Percentiles rank a stretch among this genome's conserved stretches.
Conservation (phyloP, 2,113 vertebrate genomes). For the Porphyrio hochstetteri region DNA sequence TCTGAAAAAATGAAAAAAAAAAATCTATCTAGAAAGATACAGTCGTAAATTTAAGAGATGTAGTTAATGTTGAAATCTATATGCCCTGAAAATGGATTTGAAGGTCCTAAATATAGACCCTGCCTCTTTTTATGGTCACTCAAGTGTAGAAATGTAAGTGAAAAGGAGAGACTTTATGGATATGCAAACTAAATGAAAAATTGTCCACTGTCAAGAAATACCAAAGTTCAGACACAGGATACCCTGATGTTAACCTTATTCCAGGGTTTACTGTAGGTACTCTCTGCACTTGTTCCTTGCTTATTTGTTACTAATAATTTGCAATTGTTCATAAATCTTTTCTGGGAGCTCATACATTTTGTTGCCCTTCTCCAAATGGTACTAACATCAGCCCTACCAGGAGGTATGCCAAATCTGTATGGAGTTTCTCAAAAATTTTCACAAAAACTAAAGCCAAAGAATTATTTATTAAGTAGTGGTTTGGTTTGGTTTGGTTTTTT, state of each 20-base stretch:
- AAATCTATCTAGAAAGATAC: neutral
- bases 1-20: neutral
- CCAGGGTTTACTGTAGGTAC: neutral
- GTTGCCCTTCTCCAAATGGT: neutral
- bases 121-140: neutral
- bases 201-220: neutral
- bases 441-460: neutral
- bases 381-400: neutral
- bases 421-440: neutral
- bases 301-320: neutral
- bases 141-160: neutral
- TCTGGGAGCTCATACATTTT: neutral
- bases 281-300: neutral
- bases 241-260: neutral
- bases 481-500: neutral
- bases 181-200: neutral
- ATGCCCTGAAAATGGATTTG: neutral
- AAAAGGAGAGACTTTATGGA: neutral
- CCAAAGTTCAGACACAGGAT: neutral
- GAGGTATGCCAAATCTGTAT: neutral
- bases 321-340: neutral
- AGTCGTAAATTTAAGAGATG: neutral
- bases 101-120: neutral
- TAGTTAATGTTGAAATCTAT: neutral
- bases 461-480: accelerated